Evolutionary conservation across 2,888 invertebrate species (phyloP), one percentile per base, ranked within the genome.

Genomic region (Herminia tarsipennalis): DNA sequence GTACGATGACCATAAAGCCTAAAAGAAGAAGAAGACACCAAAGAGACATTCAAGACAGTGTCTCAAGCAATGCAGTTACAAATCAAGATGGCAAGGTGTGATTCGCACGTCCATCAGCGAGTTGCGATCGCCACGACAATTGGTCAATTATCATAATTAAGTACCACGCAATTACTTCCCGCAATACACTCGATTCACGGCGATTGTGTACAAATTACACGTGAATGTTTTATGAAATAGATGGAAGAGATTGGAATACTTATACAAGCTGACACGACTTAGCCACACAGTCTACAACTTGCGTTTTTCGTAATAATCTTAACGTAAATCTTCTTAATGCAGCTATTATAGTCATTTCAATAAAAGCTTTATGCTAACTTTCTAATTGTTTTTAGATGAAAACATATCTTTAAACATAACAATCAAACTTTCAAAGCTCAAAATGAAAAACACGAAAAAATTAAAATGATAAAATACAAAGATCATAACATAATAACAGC

Each of bases 121-220:
- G 65, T 70, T 57, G 59, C 60, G 54, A 66, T 76, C 56, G 41
- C 41, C 37, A 40, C 57, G 63, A 70, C 73, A 78, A 82, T 82
- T 78, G 75, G 59, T 67, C 72, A 79, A 83, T 83, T 81, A 79
- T 73, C 67, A 70, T 73, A 82, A 81, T 79, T 76, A 76, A 77
- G 68, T 70, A 70, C 57, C 53, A 21, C 49, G 57, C 70, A 74
- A 77, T 77, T 66, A 68, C 57, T 67, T 68, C 57, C 65, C 64
- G 65, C 56, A 49, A 62, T 68, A 49, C 48, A 27, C 59, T 65
- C 56, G 59, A 70, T 72, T 60, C 51, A 53, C 56, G 43, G 59
- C 63, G 60, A 62, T 64, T 53, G 63, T 55, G 59, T 57, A 54
- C 32, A 51, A 62, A 64, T 58, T 53, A 25, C 50, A 27, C 41